These are phyloP conservation scores for Eupithecia tripunctaria DNA, from an alignment of 2,888 invertebrate species.

Conservation along the genomic window DNA sequence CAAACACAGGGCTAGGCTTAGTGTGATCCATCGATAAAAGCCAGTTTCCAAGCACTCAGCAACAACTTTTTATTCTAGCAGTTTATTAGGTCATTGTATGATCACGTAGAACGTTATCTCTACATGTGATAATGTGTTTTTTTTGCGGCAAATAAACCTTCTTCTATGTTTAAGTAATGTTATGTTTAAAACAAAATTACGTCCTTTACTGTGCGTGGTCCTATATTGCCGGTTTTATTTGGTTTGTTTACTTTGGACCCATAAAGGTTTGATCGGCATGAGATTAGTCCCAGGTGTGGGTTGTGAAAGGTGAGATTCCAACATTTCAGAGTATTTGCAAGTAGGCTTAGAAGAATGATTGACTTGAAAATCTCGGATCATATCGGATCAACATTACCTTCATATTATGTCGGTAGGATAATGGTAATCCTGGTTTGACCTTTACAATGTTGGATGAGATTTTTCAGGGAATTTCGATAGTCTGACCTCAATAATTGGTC, in stretches of 20 bases:
- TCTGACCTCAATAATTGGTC: background rate
- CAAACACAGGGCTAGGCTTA: too few species aligned
- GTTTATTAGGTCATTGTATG: too few species aligned
- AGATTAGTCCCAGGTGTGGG: conserved; percentile 6
- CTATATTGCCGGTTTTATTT: background rate
- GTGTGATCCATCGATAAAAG: too few species aligned
- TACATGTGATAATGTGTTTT: too few species aligned
- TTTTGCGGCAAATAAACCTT: too few species aligned
- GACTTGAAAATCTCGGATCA: conserved; percentile 9
- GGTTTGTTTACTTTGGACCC: conserved; percentile 1
- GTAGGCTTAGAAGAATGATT: conserved; percentile 4
- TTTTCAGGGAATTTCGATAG: background rate
- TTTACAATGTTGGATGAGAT: background rate
- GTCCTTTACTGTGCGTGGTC: background rate
- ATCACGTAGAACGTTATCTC: too few species aligned
- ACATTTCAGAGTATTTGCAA: conserved; percentile 2
- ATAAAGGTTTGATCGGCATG: background rate
- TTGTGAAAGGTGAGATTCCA: background rate
- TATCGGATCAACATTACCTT: conserved; percentile 5
- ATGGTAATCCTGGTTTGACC: conserved; percentile 3
- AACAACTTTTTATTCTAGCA: too few species aligned
- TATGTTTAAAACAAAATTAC: too few species aligned
- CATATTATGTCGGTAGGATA: background rate
- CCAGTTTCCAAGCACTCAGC: too few species aligned
- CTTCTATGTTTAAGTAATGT: too few species aligned